Percentiles rank a stretch among this genome's conserved stretches.
These are phyloP conservation scores for Chionomys nivalis DNA, from an alignment of 2,113 vertebrate species.

Conservation along the genomic window DNA sequence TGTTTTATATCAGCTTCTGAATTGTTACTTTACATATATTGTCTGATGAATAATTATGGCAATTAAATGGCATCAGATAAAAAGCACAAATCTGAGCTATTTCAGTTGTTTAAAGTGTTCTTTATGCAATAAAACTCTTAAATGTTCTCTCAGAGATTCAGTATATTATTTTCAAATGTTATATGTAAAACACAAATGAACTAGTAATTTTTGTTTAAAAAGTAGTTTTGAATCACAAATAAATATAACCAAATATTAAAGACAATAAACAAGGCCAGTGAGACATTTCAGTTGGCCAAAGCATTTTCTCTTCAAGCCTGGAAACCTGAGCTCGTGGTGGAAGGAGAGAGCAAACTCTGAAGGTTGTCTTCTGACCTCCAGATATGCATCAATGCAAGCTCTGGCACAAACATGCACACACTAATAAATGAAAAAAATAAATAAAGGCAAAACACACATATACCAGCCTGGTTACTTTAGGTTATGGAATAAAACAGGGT, in stretches of 20 bases:
- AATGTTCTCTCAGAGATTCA: not conserved
- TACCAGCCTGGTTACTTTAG: not conserved
- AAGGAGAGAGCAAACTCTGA: not conserved
- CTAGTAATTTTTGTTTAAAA: not conserved
- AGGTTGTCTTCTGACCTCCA: not conserved
- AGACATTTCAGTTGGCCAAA: not conserved
- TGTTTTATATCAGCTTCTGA: constrained; percentile 70
- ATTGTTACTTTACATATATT: constrained; percentile 73
- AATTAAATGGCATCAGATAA: constrained; percentile 42
- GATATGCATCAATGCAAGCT: not conserved
- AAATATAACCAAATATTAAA: not conserved
- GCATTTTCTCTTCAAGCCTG: not conserved
- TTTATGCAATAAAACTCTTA: constrained; percentile 1
- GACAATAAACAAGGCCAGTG: not conserved
- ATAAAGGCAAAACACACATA: not conserved
- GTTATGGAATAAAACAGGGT: not conserved
- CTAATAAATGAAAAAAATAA: not conserved
- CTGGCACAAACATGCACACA: not conserved
- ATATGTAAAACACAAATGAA: not conserved
- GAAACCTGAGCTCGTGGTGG: not conserved
- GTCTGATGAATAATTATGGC: constrained; percentile 64
- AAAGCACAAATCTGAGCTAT: constrained; percentile 27
- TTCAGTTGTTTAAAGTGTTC: not conserved
- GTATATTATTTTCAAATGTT: not conserved
- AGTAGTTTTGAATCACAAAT: not conserved